A percentile compares a stretch with the other conserved stretches of the same genome.
These are phyloP conservation scores for Cheilosia scutellata DNA, from an alignment of 2,888 invertebrate species.

Conservation along the genomic window DNA sequence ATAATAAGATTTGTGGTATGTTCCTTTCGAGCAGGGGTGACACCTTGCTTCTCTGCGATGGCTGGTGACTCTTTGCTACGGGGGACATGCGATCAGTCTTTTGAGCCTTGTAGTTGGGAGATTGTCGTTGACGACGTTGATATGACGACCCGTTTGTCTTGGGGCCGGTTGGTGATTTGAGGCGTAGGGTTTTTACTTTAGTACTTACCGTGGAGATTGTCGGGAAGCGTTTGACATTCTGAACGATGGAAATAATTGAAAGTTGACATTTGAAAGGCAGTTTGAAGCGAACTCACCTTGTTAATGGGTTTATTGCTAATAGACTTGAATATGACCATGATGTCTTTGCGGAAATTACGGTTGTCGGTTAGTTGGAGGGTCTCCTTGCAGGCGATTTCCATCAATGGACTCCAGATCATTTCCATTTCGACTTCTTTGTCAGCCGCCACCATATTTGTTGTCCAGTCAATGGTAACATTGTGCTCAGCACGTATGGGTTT, in stretches of 20 bases:
- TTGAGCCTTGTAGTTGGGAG: conserved; percentile 57
- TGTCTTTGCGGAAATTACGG: conserved; percentile 88
- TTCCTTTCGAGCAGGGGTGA: conserved; percentile 80
- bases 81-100: conserved; percentile 69
- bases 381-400: conserved; percentile 87
- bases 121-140: conserved; percentile 75
- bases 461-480: conserved; percentile 86
- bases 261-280: not conserved
- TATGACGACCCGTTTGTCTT: conserved; percentile 81
- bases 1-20: conserved; percentile 54
- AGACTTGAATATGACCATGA: conserved; percentile 87
- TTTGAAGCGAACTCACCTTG: conserved; percentile 77
- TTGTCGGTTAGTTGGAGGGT: conserved; percentile 87
- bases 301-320: conserved; percentile 80
- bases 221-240: conserved; percentile 82
- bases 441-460: conserved; percentile 85
- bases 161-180: conserved; percentile 82
- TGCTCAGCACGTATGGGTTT: conserved; percentile 86
- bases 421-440: conserved; percentile 86
- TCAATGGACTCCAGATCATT: conserved; percentile 87
- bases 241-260: conserved; percentile 24
- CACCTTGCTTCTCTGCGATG: conserved; percentile 58
- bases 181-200: conserved; percentile 80
- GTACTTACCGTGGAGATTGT: conserved; percentile 78
- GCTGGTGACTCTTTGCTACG: conserved; percentile 19